Evolutionary conservation across 2,797 vertebrate species (phyloP).

Genomic region (Ambastaia sidthimunki): DNA sequence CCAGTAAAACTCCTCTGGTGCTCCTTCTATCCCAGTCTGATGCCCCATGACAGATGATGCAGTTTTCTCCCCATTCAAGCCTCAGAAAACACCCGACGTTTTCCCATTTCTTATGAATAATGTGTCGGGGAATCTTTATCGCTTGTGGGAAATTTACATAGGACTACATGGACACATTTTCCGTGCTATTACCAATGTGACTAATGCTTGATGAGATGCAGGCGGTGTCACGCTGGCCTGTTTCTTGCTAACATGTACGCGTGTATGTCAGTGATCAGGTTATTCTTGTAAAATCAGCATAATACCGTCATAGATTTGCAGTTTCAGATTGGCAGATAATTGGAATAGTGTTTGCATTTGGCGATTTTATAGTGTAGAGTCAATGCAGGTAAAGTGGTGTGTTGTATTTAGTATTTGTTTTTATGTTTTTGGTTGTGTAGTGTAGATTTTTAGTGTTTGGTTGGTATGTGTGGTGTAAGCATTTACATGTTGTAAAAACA

Average conservation of each 20-base stretch:
- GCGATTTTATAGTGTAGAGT: neutral
- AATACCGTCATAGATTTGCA: slow-evolving; percentile 28
- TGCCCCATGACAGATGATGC: slow-evolving; percentile 57
- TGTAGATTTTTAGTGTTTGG: no score
- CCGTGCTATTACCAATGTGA: slow-evolving; percentile 55
- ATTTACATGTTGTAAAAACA: no score
- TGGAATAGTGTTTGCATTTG: slow-evolving; percentile 2
- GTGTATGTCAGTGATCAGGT: slow-evolving; percentile 42
- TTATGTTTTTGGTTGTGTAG: no score
- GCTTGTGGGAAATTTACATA: slow-evolving; percentile 55
- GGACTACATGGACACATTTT: slow-evolving; percentile 55
- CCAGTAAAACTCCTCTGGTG: slow-evolving; percentile 57
- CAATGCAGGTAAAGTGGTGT: no score
- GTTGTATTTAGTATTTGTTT: no score
- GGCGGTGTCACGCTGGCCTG: slow-evolving; percentile 43
- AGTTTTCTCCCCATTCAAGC: slow-evolving; percentile 50
- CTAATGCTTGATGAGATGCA: slow-evolving; percentile 55
- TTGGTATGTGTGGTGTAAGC: no score
- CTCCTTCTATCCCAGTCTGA: slow-evolving; percentile 56
- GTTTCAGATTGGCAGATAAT: slow-evolving; percentile 8
- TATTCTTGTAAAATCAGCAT: slow-evolving; percentile 39
- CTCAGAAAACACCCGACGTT: slow-evolving; percentile 33
- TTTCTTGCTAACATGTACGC: slow-evolving; percentile 42
- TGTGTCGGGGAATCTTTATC: slow-evolving; percentile 53
- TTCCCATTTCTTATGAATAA: slow-evolving; percentile 46